phyloP scores from a whole-genome alignment of 1,140 invertebrate species.

The Maniola jurtina region DNA sequence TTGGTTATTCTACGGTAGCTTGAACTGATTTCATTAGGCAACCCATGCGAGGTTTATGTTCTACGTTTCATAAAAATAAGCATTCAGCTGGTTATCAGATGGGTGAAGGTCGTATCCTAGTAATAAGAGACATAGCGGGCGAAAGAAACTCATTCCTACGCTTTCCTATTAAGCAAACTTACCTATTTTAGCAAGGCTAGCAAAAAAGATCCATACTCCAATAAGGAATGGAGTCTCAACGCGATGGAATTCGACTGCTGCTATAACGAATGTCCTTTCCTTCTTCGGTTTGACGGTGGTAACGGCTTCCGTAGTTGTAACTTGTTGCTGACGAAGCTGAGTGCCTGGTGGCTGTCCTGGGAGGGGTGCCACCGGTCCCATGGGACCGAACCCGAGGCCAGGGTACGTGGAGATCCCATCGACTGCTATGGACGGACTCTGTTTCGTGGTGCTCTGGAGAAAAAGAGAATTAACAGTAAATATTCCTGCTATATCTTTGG shows the following conservation, averaged over 20 bases:
- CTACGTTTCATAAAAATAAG: too few species aligned
- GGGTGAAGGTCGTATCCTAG: too few species aligned
- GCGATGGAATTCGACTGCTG: slow-evolving; percentile 90
- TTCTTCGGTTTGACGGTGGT: slow-evolving; percentile 52
- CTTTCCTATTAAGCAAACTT: slow-evolving; percentile 56
- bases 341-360: slow-evolving; percentile 60
- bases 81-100: too few species aligned
- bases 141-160: too few species aligned
- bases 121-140: too few species aligned
- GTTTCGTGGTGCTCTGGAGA: slow-evolving; percentile 67
- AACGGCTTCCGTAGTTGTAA: slow-evolving; percentile 50
- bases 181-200: slow-evolving; percentile 97
- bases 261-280: slow-evolving; percentile 81
- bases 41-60: too few species aligned
- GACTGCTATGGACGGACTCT: slow-evolving; percentile 72
- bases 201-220: slow-evolving; percentile 96
- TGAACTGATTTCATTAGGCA: too few species aligned
- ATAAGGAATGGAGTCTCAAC: slow-evolving; percentile 96
- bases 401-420: slow-evolving; percentile 71
- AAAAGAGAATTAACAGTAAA: slow-evolving; percentile 6
- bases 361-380: slow-evolving; percentile 64
- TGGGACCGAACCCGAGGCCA: slow-evolving; percentile 68
- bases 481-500: too few species aligned
- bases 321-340: slow-evolving; percentile 55
- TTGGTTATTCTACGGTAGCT: too few species aligned